A percentile compares a stretch with the other conserved stretches of the same genome.
Evolutionary conservation across 2,888 invertebrate genomes (phyloP).

Genomic region (Acanthosoma haemorrhoidale): DNA sequence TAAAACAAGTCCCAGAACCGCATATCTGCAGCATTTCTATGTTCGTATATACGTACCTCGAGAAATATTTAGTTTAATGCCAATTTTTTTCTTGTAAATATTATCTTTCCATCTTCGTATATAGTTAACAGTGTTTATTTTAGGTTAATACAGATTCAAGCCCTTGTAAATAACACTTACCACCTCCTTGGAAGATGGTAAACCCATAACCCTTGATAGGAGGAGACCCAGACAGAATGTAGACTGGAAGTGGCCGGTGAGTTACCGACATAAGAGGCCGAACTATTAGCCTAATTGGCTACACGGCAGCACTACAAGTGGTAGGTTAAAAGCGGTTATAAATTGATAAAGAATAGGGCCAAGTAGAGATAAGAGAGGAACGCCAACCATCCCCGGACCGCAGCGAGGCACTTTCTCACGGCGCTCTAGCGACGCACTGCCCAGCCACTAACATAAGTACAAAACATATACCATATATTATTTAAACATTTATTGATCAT

Average conservation of each 20-base stretch:
- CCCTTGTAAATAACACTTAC: background rate
- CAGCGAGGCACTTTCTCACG: background rate
- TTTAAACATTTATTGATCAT: too few species aligned
- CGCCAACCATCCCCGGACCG: conserved; percentile 1
- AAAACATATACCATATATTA: too few species aligned
- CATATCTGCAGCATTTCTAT: too few species aligned
- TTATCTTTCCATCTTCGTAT: too few species aligned
- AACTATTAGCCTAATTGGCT: conserved; percentile 26
- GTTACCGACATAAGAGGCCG: conserved; percentile 1
- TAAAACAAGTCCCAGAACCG: too few species aligned
- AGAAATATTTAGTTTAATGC: too few species aligned
- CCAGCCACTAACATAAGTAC: too few species aligned
- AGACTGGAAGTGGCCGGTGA: background rate
- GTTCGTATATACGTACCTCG: too few species aligned
- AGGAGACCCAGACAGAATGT: background rate
- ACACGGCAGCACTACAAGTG: background rate
- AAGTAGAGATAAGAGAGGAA: background rate
- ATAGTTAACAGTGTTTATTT: too few species aligned
- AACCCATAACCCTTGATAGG: background rate
- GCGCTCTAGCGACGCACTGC: too few species aligned
- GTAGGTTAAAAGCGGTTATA: conserved; percentile 19
- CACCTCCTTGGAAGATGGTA: background rate
- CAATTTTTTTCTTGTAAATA: too few species aligned
- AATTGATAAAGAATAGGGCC: conserved; percentile 3
- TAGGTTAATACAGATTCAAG: too few species aligned